Percentiles rank a stretch among this genome's conserved stretches.
These are phyloP conservation scores for Strix occidentalis DNA, from an alignment of 2,797 vertebrate species.

Conservation along the genomic window DNA sequence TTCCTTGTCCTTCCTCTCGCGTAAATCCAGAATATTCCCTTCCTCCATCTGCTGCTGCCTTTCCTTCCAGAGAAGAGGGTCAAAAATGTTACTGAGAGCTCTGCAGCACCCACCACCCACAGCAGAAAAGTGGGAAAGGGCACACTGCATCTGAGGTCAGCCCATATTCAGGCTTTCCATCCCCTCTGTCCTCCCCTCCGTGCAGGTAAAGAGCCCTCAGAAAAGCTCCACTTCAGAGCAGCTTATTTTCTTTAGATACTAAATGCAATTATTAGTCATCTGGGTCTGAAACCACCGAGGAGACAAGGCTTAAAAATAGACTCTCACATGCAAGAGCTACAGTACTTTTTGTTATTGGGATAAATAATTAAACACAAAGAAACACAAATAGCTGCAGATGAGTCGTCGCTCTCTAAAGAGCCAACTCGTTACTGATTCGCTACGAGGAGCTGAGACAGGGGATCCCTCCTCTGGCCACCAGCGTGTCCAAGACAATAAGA, in stretches of 20 bases:
- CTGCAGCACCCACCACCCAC: not conserved
- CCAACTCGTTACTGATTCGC: not conserved
- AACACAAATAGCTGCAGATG: slow-evolving; percentile 19
- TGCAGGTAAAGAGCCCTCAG: not conserved
- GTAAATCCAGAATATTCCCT: slow-evolving; percentile 70
- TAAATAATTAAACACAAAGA: slow-evolving; percentile 52
- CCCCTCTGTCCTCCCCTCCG: not conserved
- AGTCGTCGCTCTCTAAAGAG: not conserved
- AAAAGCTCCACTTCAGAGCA: not conserved
- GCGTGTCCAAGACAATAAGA: not conserved
- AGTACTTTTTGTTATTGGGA: not conserved
- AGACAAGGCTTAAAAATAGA: slow-evolving; percentile 50
- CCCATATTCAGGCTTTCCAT: not conserved
- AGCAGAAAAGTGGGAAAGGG: not conserved
- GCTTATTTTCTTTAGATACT: not conserved
- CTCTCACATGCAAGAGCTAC: not conserved
- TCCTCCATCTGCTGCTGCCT: slow-evolving; percentile 72
- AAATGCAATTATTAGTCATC: not conserved
- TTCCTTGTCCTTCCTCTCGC: slow-evolving; percentile 81
- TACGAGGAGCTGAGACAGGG: not conserved
- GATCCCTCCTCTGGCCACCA: not conserved
- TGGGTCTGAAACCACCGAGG: not conserved
- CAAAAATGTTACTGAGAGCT: not conserved
- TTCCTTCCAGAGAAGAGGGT: slow-evolving; percentile 30
- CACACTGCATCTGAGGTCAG: not conserved